These are phyloP conservation scores for Pseudococcus jackbeardsleyi DNA, from an alignment of 2,888 invertebrate genomes.

Conservation along the genomic window DNA sequence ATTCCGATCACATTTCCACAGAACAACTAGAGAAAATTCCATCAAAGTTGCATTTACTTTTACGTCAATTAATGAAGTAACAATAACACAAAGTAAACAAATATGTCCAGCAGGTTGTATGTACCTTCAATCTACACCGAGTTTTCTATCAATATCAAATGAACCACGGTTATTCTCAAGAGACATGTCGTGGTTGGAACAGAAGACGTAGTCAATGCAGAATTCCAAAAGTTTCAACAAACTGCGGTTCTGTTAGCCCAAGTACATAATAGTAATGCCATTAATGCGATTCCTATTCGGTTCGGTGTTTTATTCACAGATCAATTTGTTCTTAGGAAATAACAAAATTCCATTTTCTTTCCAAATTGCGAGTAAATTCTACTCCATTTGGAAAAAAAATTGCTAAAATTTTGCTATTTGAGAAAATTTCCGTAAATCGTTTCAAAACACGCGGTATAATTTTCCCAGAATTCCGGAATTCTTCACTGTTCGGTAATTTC, in stretches of 20 bases:
- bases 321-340: neutral
- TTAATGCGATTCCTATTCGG: neutral
- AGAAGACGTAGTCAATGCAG: neutral
- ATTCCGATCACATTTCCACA: neutral
- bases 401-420: too few species aligned
- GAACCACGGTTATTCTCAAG: neutral
- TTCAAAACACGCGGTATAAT: neutral
- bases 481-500: neutral
- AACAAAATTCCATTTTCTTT: neutral
- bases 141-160: neutral
- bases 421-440: too few species aligned
- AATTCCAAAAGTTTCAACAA: neutral
- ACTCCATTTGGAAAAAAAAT: too few species aligned
- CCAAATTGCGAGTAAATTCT: neutral
- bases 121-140: neutral
- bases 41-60: neutral
- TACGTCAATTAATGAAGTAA: neutral
- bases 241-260: neutral
- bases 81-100: neutral
- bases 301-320: neutral
- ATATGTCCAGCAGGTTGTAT: neutral
- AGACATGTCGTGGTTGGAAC: neutral
- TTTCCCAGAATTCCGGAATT: neutral
- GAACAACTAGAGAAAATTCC: neutral
- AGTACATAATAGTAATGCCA: neutral